Evolutionary conservation across 2,888 invertebrate genomes (phyloP), one percentile per base, ranked within the genome.

Genomic region (Leptarthrus brevirostris): DNA sequence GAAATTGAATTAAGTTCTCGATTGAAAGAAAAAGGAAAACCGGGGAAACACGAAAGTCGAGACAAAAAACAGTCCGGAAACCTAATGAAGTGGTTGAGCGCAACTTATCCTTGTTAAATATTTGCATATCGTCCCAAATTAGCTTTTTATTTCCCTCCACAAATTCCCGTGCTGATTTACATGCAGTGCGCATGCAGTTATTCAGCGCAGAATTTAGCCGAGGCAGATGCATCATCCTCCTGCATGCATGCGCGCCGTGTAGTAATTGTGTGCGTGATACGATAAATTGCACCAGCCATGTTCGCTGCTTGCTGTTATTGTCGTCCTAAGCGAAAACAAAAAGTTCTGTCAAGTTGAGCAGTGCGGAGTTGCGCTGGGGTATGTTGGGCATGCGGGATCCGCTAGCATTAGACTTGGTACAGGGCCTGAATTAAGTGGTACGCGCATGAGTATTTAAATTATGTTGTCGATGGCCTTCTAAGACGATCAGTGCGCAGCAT

Each of bases 81-180:
- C 26, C 74, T 77, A 77, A 77, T 77, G 77, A 77, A 77, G 77
- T 77, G 73, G 74, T 77, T 77, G 58, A 73, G 66, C 69, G 71
- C 77, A 53, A 73, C 49, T 74, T 74, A 77, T 77, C 77, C 75
- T 77, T 75, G 77, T 75, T 75, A 74, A 71, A 74, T 75, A 77
- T 77, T 77, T 77, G 77, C 77, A 77, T 75, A 77, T 77, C 74
- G 73, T 77, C 47, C 73, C 72, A 77, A 77, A 77, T 75, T 77
- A 75, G 75, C 76, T 52, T 74, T 74, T 56, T 70, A 71, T 74
- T 69, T 75, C 47, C 34, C 56, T 73, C 47, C 47, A 56, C 56
- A 56, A 56, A 58, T 56, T 49, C 72, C 20, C 47, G 18, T 8
- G 49, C 16, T 66, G 66, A 66, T 66, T 66, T 66, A 66, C 66